phyloP scores from a whole-genome alignment of 2,797 vertebrate genomes.

The Acipenser transmontanus region DNA sequence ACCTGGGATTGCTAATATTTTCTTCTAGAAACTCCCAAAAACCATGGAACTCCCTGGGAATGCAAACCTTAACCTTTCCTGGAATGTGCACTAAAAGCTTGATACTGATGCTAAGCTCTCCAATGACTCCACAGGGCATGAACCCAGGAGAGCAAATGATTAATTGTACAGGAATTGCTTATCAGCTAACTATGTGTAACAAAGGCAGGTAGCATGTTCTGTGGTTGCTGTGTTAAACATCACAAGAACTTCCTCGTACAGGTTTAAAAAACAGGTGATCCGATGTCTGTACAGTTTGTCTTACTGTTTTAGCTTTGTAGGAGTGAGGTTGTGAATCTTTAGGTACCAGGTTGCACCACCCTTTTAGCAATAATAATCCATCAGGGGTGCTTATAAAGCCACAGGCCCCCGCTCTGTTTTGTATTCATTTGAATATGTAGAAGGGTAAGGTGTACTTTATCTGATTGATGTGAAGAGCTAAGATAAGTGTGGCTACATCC shows the following conservation, averaged over 20 bases:
- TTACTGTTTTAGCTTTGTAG: background rate
- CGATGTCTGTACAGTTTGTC: background rate
- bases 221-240: background rate
- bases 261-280: background rate
- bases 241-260: background rate
- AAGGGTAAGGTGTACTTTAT: conserved; percentile 45
- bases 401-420: conserved; percentile 26
- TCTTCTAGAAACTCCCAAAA: no score
- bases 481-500: conserved; percentile 46
- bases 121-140: background rate
- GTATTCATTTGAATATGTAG: conserved; percentile 42
- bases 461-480: conserved; percentile 47
- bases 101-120: background rate
- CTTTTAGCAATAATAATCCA: conserved; percentile 38
- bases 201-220: background rate
- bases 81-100: background rate
- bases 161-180: background rate
- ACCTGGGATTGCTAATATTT: no score
- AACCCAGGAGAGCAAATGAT: background rate
- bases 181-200: background rate
- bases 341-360: conserved; percentile 34
- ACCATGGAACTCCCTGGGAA: no score
- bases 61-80: background rate
- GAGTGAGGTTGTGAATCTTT: conserved; percentile 31
- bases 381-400: conserved; percentile 29